These are phyloP conservation scores for Okapia johnstoni DNA, from an alignment of 2,113 vertebrate genomes.

Conservation along the genomic window DNA sequence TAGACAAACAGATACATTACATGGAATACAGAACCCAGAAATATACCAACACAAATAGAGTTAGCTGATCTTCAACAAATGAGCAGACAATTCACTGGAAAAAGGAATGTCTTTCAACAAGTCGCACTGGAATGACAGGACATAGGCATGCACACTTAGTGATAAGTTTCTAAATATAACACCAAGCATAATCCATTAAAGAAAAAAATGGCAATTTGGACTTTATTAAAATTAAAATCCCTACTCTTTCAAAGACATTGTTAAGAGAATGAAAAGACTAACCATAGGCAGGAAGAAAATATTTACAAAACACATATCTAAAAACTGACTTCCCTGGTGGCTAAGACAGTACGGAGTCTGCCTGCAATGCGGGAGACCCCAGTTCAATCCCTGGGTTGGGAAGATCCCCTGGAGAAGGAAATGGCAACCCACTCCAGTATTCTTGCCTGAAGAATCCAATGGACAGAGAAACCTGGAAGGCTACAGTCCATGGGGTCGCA, in stretches of 20 bases:
- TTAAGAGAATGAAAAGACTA: background rate
- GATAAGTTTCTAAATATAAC: background rate
- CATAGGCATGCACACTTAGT: background rate
- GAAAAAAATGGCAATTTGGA: background rate
- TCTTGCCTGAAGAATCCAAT: background rate
- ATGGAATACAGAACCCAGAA: background rate
- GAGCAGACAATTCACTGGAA: background rate
- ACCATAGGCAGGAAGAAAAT: background rate
- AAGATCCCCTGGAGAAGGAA: background rate
- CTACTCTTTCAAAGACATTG: background rate
- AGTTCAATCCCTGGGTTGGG: background rate
- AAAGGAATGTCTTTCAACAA: background rate
- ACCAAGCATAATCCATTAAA: background rate
- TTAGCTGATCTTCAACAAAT: background rate
- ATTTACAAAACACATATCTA: background rate
- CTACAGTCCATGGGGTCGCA: background rate
- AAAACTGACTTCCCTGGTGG: background rate
- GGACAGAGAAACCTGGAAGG: background rate
- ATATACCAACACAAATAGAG: background rate
- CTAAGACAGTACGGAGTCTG: background rate
- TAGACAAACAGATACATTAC: background rate
- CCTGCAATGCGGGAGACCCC: background rate
- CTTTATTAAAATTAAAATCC: background rate
- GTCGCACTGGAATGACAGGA: background rate
- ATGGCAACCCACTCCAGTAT: background rate